A percentile compares a stretch with the other conserved stretches of the same genome.
Conservation (phyloP, 64 coral and sea anemone species). For the Porites australiensis region DNA sequence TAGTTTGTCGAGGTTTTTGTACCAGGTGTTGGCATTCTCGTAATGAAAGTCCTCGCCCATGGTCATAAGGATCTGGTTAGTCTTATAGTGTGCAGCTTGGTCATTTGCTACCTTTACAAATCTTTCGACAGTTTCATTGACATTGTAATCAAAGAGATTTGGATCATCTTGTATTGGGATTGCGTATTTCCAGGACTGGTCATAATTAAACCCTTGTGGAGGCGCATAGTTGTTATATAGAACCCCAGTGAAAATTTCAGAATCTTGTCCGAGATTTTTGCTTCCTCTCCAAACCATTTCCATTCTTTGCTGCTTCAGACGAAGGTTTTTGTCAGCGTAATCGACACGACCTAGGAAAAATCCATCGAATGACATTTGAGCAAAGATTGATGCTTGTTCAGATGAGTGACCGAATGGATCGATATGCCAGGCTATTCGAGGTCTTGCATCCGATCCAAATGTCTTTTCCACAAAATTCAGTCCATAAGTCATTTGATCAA, state of each 20-base stretch:
- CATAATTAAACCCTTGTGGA: slow-evolving; percentile 64
- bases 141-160: slow-evolving; percentile 44
- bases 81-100: slow-evolving; percentile 70
- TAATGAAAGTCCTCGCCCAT: slow-evolving; percentile 75
- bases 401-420: slow-evolving; percentile 78
- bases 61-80: slow-evolving; percentile 64
- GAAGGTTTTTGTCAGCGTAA: slow-evolving; percentile 46
- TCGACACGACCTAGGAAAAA: slow-evolving; percentile 74
- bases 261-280: slow-evolving; percentile 61
- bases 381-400: slow-evolving; percentile 71
- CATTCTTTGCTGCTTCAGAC: slow-evolving; percentile 67
- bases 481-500: slow-evolving; percentile 79
- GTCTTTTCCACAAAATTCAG: slow-evolving; percentile 68
- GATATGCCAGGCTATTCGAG: slow-evolving; percentile 73
- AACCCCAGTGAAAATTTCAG: slow-evolving; percentile 67
- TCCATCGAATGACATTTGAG: slow-evolving; percentile 80
- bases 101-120: slow-evolving; percentile 38
- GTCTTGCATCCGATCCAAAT: slow-evolving; percentile 71
- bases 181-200: slow-evolving; percentile 41
- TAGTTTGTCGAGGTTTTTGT: slow-evolving; percentile 70
- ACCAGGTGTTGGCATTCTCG: slow-evolving; percentile 77
- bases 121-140: slow-evolving; percentile 43
- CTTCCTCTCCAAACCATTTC: slow-evolving; percentile 76
- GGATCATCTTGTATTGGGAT: slow-evolving; percentile 63
- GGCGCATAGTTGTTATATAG: slow-evolving; percentile 58